phyloP scores from a whole-genome alignment of 2,113 vertebrate species.

The Corydoras maculifer region DNA sequence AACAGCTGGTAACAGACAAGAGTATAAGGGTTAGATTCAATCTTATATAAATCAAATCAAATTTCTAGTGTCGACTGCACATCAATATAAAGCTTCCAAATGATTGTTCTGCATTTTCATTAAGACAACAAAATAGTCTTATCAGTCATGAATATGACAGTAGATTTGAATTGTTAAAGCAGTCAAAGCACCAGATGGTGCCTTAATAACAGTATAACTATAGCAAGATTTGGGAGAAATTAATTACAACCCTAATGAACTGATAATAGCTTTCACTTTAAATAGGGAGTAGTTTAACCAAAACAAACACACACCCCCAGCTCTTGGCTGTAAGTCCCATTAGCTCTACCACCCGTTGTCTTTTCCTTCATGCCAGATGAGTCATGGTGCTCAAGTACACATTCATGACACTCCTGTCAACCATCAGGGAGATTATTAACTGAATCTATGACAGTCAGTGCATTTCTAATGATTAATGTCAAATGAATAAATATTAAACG shows the following conservation, averaged over 20 bases:
- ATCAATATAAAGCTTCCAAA: too few relatives aligned
- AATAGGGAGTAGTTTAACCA: slow-evolving; percentile 48
- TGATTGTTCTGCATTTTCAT: too few relatives aligned
- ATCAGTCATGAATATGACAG: background rate
- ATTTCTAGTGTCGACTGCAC: too few relatives aligned
- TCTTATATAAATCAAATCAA: too few relatives aligned
- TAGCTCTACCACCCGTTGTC: slow-evolving; percentile 42
- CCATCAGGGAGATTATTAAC: slow-evolving; percentile 15
- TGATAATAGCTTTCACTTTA: slow-evolving; percentile 52
- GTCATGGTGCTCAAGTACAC: slow-evolving; percentile 36
- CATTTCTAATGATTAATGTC: background rate
- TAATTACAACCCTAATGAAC: slow-evolving; percentile 51
- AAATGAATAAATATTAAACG: too few relatives aligned
- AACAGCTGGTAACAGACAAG: too few relatives aligned
- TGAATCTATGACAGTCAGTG: background rate
- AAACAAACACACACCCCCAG: slow-evolving; percentile 55
- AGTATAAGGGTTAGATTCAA: too few relatives aligned
- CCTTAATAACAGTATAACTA: too few relatives aligned
- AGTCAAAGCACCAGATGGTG: background rate
- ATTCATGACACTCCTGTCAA: slow-evolving; percentile 22
- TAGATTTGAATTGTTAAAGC: background rate
- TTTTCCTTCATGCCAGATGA: slow-evolving; percentile 38
- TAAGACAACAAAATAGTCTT: too few relatives aligned
- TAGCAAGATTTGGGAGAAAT: background rate
- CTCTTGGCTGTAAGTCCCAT: slow-evolving; percentile 46